Evolutionary conservation across 2,888 invertebrate genomes (phyloP), one percentile per base, ranked within the genome.

Genomic region (Dione vanillae): DNA sequence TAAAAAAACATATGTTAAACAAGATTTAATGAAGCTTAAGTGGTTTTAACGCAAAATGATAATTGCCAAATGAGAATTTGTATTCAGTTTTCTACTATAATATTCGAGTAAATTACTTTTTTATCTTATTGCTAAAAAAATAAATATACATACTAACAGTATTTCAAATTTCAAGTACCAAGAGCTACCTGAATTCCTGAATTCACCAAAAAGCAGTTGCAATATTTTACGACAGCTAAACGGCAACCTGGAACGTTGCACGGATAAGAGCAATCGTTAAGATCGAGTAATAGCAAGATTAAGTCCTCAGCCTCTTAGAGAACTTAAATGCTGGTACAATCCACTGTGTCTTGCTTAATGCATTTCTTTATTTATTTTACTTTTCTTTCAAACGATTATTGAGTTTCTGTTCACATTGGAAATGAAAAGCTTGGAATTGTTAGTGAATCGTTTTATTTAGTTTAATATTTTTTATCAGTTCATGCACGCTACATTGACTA

Each of bases 191-290:
- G 27, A 16, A 61, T 11, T 27, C 35, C 27, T 61, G 61, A 7
- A 61, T 61, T 45, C 45, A 45, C 27, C 27, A 20, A 64, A 51
- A 43, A 37, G 19, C 47, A 40, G 37, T 40, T 72, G 78, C 79
- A 76, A 83, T 85, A 87, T 86, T 83, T 85, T 78, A 85, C 80
- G 62, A 72, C 56, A 73, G 79, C 49, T 71, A 77, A 78, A 78
- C 78, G 77, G 74, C 73, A 71, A 76, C 78, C 71, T 77, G 43
- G 62, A 67, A 58, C 71, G 59, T 56, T 65, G 70, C 65, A 62
- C 68, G 67, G 66, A 66, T 84, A 84, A 82, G 77, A 77, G 79
- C 81, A 76, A 84, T 86, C 81, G 84, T 82, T 86, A 83, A 84
- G 80, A 80, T 77, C 78, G 78, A 79, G 80, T 81, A 83, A 84